Percentiles rank a stretch among this genome's conserved stretches.
These are phyloP conservation scores for Carduelis carduelis DNA, from an alignment of 2,797 vertebrate genomes.

Conservation along the genomic window DNA sequence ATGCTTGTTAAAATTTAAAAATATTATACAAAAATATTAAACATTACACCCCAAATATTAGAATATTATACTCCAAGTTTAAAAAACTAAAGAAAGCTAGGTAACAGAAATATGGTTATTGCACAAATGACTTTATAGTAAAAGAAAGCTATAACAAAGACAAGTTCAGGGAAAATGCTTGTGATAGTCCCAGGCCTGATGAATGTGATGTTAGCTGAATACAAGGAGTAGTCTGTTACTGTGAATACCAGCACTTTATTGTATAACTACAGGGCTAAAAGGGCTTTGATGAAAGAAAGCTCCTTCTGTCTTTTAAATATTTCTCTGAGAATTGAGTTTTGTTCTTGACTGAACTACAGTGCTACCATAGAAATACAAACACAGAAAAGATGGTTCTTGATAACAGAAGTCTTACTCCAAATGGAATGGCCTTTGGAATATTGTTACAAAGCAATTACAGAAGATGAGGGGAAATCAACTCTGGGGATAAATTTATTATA, in stretches of 20 bases:
- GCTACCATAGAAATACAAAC: background rate
- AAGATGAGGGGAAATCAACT: background rate
- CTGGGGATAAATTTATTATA: background rate
- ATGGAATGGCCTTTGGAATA: background rate
- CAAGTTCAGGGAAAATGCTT: background rate
- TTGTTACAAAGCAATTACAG: background rate
- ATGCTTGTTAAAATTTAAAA: background rate
- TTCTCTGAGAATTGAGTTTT: background rate
- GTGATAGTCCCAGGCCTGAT: background rate
- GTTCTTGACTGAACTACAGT: background rate
- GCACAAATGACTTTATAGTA: background rate
- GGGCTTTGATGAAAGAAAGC: background rate
- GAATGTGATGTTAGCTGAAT: background rate
- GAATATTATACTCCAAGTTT: background rate
- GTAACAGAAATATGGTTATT: background rate
- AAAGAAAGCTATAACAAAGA: background rate
- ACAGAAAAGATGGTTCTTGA: background rate
- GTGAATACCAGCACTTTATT: background rate
- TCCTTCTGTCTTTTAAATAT: background rate
- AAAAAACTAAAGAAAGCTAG: background rate
- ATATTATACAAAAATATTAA: background rate
- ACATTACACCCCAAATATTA: background rate
- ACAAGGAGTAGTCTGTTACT: background rate
- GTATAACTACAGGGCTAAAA: background rate
- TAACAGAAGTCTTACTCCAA: background rate